These are phyloP conservation scores for Nothocercus julius DNA, from an alignment of 2,113 vertebrate species.

Conservation along the genomic window DNA sequence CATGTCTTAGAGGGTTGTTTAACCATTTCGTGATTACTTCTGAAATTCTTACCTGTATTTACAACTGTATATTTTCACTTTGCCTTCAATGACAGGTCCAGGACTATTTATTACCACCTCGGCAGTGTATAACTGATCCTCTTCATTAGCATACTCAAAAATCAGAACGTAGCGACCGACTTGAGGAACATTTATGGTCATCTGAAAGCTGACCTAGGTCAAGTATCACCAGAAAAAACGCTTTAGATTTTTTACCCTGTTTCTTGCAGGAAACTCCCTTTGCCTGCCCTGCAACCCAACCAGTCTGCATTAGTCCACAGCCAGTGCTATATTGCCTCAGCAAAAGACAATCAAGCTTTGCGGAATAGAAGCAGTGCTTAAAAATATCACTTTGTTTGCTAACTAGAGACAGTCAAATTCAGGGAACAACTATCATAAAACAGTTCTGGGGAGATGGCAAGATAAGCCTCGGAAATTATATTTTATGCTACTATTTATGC, in stretches of 20 bases:
- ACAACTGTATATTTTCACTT: slow-evolving; percentile 88
- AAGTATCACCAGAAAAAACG: neutral
- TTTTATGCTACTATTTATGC: neutral
- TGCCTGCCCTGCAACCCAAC: neutral
- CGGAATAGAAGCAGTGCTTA: neutral
- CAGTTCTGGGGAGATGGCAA: neutral
- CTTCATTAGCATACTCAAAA: slow-evolving; percentile 86
- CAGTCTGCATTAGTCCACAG: neutral
- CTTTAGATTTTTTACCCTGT: neutral
- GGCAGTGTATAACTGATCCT: slow-evolving; percentile 71
- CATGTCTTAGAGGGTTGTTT: neutral
- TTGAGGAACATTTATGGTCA: slow-evolving; percentile 80
- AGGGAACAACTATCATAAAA: neutral
- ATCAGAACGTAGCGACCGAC: slow-evolving; percentile 82
- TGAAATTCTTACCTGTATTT: slow-evolving; percentile 83
- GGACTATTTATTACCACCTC: slow-evolving; percentile 74
- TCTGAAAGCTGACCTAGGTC: slow-evolving; percentile 80
- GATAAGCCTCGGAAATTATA: neutral
- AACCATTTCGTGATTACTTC: neutral
- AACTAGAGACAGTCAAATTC: neutral
- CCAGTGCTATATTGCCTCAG: neutral
- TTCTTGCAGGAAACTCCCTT: neutral
- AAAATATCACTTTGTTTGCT: neutral
- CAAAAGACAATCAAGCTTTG: neutral
- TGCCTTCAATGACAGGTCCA: slow-evolving; percentile 67